Evolutionary conservation across 1,140 invertebrate species (phyloP), one percentile per base, ranked within the genome.

Genomic region (Drosophila guanche): DNA sequence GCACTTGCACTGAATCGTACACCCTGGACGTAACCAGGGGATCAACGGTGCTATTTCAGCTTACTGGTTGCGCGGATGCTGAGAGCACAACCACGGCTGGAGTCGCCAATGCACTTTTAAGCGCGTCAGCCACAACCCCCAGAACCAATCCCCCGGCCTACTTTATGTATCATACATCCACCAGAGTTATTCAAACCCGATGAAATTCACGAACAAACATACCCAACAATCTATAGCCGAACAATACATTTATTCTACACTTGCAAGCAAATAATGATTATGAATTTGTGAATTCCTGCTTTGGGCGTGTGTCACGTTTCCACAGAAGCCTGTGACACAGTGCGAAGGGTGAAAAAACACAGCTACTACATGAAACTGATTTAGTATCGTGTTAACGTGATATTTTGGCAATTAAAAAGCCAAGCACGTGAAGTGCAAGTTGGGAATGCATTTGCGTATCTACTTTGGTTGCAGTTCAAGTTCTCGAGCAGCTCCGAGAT

Each of bases 311-410:
- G 33, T 12, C 33, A 37, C 33, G 33, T 37, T 37, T 37, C 33
- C 33, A 8, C 33, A 4, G 4, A 37, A 1, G 10, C 33, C 3
- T 10, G 33, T 12, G 10, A 25, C 10, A 23, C 14, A 23, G 14
- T 23, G 12, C 10, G 40, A 61, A 60, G 23, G 22, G 29, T 66
- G 45, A 43, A 12, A 22, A 14, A 27, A 23, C 25, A 10, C 29
- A 25, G 20, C n/a, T 10, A 16, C 48, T 33, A 29, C 5, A 33
- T 27, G 48, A 33, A 14, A 29, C 3, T 27, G 48, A 37, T 10
- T 12, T 12, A 37, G 25, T 20, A 10, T 63, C 23, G 20, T 48
- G 52, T 68, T 63, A 69, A 69, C 66, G 66, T 69, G 63, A 68
- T 27, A 37, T 14, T 62, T 33, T 3, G 60, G 33, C 40, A 7